Evolutionary conservation across 2,888 invertebrate genomes (phyloP), one percentile per base, ranked within the genome.

Genomic region (Malthinus seriepunctatus): DNA sequence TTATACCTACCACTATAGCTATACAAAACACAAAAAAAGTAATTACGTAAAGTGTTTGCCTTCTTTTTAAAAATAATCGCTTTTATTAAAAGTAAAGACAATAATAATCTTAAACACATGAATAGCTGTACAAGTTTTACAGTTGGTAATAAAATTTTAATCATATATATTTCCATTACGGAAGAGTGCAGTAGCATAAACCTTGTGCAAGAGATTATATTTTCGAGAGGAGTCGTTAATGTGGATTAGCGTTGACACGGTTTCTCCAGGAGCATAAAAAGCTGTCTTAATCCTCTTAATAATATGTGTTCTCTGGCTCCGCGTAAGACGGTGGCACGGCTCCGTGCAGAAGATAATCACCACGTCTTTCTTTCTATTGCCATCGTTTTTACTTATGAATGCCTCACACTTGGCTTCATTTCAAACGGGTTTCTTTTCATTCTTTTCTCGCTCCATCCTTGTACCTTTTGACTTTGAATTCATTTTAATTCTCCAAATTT

Each of bases 271-370:
- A 60, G 60, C 53, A 60, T 56, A 60, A 60, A 60, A 60, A 60
- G 60, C 56, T 39, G 60, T 60, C 60, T 60, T 60, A 60, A 60
- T 60, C 60, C 60, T 60, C 60, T 60, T 60, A 60, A 60, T 60
- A 60, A 60, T 60, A 60, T 60, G 60, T 60, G 56, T 60, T 60
- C 48, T 51, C 52, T 23, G 60, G 60, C 60, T 60, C 46, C 51
- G 56, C 60, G 60, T 60, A 60, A 60, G 52, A 56, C 56, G 56
- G 60, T 60, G 56, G 60, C 60, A 52, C 51, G 37, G 45, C 60
- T 60, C 60, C 53, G 51, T 60, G 49, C 39, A 51, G 45, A 56
- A 60, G 52, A 60, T 60, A 60, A 60, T 60, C 60, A 50, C 60
- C 52, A 52, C 60, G 23, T 23, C 56, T 56, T 60, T 49, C 56